Conservation (phyloP, 2,797 vertebrate genomes). For the Malurus leucopterus region DNA sequence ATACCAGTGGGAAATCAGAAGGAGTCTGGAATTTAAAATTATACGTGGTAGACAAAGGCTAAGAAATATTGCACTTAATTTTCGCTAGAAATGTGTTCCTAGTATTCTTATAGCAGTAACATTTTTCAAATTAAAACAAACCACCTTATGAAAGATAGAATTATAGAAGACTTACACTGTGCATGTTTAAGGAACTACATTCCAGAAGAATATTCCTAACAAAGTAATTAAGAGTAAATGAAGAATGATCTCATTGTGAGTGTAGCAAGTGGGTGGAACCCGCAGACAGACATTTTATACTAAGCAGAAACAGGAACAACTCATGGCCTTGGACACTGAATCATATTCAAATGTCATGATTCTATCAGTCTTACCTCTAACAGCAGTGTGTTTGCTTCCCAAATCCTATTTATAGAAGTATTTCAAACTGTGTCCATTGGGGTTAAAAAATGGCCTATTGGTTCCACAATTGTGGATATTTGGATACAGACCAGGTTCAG, state of each 20-base stretch:
- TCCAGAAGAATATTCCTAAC: not conserved
- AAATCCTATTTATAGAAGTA: not conserved
- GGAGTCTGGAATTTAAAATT: not conserved
- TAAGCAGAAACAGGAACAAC: not conserved
- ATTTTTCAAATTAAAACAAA: not conserved
- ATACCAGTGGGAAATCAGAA: not conserved
- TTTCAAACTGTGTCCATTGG: not conserved
- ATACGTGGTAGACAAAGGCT: not conserved
- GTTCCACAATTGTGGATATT: not conserved
- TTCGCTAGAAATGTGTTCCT: not conserved
- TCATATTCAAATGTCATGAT: not conserved
- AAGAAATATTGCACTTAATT: not conserved
- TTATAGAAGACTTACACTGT: not conserved
- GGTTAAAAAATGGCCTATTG: not conserved
- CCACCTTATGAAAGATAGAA: not conserved
- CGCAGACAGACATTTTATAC: not conserved
- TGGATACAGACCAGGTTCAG: not conserved
- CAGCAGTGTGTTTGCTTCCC: not conserved
- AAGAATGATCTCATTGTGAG: not conserved
- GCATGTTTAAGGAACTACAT: not conserved
- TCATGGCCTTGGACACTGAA: not conserved
- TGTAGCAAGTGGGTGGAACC: not conserved
- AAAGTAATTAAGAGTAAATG: not conserved
- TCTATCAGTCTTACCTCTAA: not conserved
- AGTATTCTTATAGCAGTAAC: not conserved